A percentile compares a stretch with the other conserved stretches of the same genome.
phyloP scores from a whole-genome alignment of 1,140 invertebrate species.

The Megalonaias nervosa region DNA sequence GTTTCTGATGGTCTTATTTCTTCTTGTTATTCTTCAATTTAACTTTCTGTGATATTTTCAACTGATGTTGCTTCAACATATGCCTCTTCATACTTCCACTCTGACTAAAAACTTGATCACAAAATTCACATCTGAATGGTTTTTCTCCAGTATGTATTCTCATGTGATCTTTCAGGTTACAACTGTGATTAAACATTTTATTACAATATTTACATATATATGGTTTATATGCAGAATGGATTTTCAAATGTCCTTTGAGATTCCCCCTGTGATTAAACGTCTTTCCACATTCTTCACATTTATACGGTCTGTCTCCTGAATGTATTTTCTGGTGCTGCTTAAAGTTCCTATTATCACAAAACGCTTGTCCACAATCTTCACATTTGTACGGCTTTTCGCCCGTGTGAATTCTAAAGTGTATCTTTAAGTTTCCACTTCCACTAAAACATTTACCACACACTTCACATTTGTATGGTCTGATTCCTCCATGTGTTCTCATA shows the following conservation, averaged over 20 bases:
- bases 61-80: too few relatives aligned
- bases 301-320: conserved; percentile 49
- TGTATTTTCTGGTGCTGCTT: conserved; percentile 46
- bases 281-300: conserved; percentile 44
- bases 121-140: too few relatives aligned
- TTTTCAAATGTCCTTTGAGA: conserved; percentile 35
- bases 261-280: conserved; percentile 34
- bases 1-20: too few relatives aligned
- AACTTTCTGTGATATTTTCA: too few relatives aligned
- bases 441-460: conserved; percentile 8
- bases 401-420: conserved; percentile 18
- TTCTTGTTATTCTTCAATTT: too few relatives aligned
- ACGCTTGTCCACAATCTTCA: conserved; percentile 43
- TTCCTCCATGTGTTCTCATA: conserved; percentile 3
- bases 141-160: too few relatives aligned
- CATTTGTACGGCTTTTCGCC: conserved; percentile 21
- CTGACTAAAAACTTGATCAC: too few relatives aligned
- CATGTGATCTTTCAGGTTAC: too few relatives aligned
- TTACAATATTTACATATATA: conserved; percentile 40
- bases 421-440: conserved; percentile 12
- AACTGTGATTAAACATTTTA: neutral
- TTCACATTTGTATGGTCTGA: conserved; percentile 13
- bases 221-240: conserved; percentile 47
- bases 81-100: too few relatives aligned
- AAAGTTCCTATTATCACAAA: conserved; percentile 38